A percentile compares a stretch with the other conserved stretches of the same genome.
These are phyloP conservation scores for Corythornis cristatus DNA, from an alignment of 2,113 vertebrate genomes.

Conservation along the genomic window DNA sequence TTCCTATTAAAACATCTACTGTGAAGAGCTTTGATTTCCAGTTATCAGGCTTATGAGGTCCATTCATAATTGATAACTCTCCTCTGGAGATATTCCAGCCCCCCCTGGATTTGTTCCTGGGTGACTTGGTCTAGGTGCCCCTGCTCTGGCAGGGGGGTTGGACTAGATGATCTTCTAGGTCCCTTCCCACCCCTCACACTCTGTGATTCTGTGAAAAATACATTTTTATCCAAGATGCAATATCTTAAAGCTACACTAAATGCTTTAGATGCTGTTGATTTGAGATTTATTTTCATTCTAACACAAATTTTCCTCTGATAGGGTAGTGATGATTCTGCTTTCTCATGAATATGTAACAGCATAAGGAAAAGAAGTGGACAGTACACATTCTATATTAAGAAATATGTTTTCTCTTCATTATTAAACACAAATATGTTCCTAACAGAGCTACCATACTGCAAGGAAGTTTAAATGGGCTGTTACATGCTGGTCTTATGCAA, in stretches of 20 bases:
- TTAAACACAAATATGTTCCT: constrained; percentile 23
- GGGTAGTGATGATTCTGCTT: not conserved
- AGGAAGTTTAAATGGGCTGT: constrained; percentile 22
- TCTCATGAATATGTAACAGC: constrained; percentile 43
- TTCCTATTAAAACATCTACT: not conserved
- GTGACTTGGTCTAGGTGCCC: too few species aligned
- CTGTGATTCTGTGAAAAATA: not conserved
- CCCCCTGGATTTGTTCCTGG: too few species aligned
- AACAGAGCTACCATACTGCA: not conserved
- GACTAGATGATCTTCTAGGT: too few species aligned
- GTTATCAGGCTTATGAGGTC: not conserved
- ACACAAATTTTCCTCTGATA: not conserved
- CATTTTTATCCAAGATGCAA: not conserved
- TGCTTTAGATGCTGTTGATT: not conserved
- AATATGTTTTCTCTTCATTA: constrained; percentile 30
- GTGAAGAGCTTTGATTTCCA: not conserved
- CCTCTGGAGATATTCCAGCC: too few species aligned
- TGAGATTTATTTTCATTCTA: not conserved
- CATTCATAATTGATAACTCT: not conserved
- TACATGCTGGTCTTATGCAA: not conserved
- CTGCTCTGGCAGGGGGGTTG: too few species aligned
- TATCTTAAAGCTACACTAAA: not conserved
- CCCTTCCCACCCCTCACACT: too few species aligned
- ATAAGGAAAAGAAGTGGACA: constrained; percentile 21
- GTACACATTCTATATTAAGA: constrained; percentile 22